Base-by-base conservation (phyloP, 2,888 invertebrate genomes). In the Linnaemya vulpina region DNA sequence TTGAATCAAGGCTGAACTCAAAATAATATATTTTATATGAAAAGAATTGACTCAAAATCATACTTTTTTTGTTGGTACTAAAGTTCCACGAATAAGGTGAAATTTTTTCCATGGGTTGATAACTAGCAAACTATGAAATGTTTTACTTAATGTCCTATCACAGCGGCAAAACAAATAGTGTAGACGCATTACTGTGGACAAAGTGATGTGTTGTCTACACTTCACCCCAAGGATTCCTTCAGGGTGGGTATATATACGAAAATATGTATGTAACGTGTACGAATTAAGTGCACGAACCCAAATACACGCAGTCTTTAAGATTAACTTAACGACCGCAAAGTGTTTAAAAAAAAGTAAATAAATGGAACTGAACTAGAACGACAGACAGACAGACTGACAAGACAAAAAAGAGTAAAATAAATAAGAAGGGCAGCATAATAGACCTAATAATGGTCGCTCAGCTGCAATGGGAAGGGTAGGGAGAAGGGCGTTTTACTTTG, bases 271-370 rank as follows among this genome's bases (percentile, higher is more conserved):
- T 22, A 38, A 43, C 13, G 5, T 11, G 38, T 3, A 40, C 20
- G 40, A 62, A 13, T 17, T 46, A 15, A 68, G 13, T 25, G 46
- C 25, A 43, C 43, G 46, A 65, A 46, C 38, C 2, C 65, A 67
- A 68, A 49, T 20, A 20, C 13, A 30, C 46, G 13, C 63, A 10
- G 35, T 76, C 71, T 43, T 63, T 63, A 46, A 85, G 84, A 85
- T 85, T 85, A 85, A 75, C 84, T 85, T 82, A 82, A 85, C 85
- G 85, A 85, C 85, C 85, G 82, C 85, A 85, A 85, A 85, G 85
- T 85, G 85, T 74, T 78, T 81, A 76, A 73, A 75, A 78, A 67
- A 83, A 67, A 55, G n/a, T 68, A 76, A 71, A 62, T 40, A 71
- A 51, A 65, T 55, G 49, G 17, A 74, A 67, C 30, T 80, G 65